A percentile compares a stretch with the other conserved stretches of the same genome.
phyloP scores from a whole-genome alignment of 2,113 vertebrate genomes.

The Pygoscelis adeliae region DNA sequence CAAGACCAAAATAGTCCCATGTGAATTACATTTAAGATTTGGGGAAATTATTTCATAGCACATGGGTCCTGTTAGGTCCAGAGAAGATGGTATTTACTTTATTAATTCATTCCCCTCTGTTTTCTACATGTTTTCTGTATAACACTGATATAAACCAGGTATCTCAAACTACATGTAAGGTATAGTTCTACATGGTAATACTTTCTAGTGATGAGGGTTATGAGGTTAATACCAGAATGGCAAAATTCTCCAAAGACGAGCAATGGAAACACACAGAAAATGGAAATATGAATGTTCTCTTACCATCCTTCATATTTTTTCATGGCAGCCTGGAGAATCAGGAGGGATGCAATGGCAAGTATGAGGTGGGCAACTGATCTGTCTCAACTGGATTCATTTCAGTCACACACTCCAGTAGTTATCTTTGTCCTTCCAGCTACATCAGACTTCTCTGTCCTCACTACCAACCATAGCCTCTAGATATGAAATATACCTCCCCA shows the following conservation, averaged over 20 bases:
- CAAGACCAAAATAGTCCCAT: background rate
- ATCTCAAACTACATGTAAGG: background rate
- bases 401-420: background rate
- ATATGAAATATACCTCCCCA: background rate
- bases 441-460: constrained; percentile 5
- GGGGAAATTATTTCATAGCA: background rate
- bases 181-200: background rate
- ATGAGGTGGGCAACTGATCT: background rate
- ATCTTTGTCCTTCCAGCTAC: constrained; percentile 12
- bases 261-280: background rate
- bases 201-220: background rate
- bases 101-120: background rate
- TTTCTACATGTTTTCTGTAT: background rate
- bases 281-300: background rate
- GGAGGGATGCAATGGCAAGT: background rate
- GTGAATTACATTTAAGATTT: background rate
- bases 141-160: background rate
- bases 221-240: background rate
- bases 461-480: background rate
- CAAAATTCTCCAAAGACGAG: background rate
- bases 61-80: background rate
- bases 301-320: background rate
- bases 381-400: background rate
- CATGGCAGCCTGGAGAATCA: background rate
- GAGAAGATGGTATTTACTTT: background rate